Evolutionary conservation across 2,797 vertebrate species (phyloP), one percentile per base, ranked within the genome.

Genomic region (Anolis apletophallus): DNA sequence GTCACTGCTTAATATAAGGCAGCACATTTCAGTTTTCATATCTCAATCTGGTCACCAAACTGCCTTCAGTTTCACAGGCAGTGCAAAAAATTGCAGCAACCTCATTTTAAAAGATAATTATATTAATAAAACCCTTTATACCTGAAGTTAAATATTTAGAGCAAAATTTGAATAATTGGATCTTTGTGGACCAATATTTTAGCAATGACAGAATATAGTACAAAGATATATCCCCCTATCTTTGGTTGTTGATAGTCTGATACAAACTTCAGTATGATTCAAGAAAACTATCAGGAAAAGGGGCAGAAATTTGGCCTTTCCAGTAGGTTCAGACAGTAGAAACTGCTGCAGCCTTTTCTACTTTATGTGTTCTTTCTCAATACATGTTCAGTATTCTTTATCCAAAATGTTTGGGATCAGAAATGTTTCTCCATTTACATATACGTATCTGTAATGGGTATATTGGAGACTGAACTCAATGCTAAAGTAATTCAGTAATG

Each of bases 131-230:
- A 71, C 72, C 11, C 64, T 57, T 88, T 0, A 0, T 57, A 52
- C 84, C 36, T 87, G 81, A 87, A 79, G 61, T 59, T 71, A 81
- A 34, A 54, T 46, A 67, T 75, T 68, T 77, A 36, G 68, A 83
- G 87, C 84, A 81, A 55, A 19, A 0, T 3, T 40, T 73, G 85
- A 64, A 40, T 26, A 40, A 69, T 14, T 0, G 1, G 21, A 82
- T 82, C 90, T 87, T 85, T 80, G 67, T 0, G 29, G 83, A 80
- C 29, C 29, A 5, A 73, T 83, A 84, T 54, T 84, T 78, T 3
- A 52, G 64, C 85, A 59, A 0, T 64, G 89, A 0, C 36, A 86
- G 82, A 46, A 69, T 86, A 88, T 55, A 91, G 46, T 52, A 88
- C 67, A 88, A 54, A 21, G 55, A 61, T 54, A 85, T 40, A 11